Base-by-base conservation (phyloP, 2,888 invertebrate genomes). In the Cerastoderma edule region DNA sequence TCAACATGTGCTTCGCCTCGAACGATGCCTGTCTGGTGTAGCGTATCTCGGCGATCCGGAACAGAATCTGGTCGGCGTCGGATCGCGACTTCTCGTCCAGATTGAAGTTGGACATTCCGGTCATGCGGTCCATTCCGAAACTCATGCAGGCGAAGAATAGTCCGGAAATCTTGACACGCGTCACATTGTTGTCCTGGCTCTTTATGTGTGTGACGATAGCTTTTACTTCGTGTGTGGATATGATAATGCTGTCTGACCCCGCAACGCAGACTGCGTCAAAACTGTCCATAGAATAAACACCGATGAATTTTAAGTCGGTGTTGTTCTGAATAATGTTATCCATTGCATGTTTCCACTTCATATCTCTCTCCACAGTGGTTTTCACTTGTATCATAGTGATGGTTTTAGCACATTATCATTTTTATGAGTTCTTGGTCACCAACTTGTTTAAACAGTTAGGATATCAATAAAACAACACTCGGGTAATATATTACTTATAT, bases 31-130 rank as follows among this genome's bases (percentile, higher is more conserved):
- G 48, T 22, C 54, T 67, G 8, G 76, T 71, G 57, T 65, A 80
- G 8, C 67, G 63, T 32, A 71, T 44, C 10, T 67, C 28, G 5
- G 73, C 67, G 19, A 73, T 46, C n/a, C 28, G 53, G 54, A 35
- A 68, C 13, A 72, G 44, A 16, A 54, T 54, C 22, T 65, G 22
- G 27, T 76, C 71, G 13, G 54, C 50, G 27, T 60, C 53, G 8
- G n/a, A 27, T 28, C 48, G 16, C 4, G 63, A 10, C 24, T 68
- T 50, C 4, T 46, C 22, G 22, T 67, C 67, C 33, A 73, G 10
- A 28, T 73, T 73, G 35, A 73, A 73, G 67, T 73, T 73, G 8
- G 73, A 73, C 73, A 73, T 73, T 10, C 79, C 79, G 0, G 75
- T 67, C 72, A 79, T 67, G n/a, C 54, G 60, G 8, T 39, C 57